A percentile compares a stretch with the other conserved stretches of the same genome.
These are phyloP conservation scores for Ophraella communa DNA, from an alignment of 2,888 invertebrate species.

Conservation along the genomic window DNA sequence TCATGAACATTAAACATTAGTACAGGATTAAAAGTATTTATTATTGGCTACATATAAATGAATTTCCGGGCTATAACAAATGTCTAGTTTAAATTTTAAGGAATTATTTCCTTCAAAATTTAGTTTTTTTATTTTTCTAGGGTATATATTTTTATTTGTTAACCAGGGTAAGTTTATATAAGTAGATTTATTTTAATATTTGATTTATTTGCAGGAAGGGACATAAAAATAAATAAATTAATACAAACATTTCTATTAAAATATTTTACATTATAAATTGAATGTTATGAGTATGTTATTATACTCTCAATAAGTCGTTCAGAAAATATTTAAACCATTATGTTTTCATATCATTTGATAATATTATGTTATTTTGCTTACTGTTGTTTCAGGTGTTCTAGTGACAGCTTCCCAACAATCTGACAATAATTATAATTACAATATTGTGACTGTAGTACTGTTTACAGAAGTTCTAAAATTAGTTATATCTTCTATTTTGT, in stretches of 20 bases:
- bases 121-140: constrained; percentile 79
- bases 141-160: constrained; percentile 88
- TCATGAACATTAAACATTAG: too few species aligned
- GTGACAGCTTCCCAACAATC: constrained; percentile 88
- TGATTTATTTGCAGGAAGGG: too few species aligned
- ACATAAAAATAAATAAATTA: neutral
- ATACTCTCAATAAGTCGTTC: too few species aligned
- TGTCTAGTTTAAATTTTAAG: constrained; percentile 32
- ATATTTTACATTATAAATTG: too few species aligned
- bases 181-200: neutral
- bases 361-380: constrained; percentile 5
- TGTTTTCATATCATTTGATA: too few species aligned
- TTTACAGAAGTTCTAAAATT: constrained; percentile 88
- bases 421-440: constrained; percentile 83
- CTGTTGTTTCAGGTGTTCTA: constrained; percentile 75
- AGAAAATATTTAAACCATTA: too few species aligned
- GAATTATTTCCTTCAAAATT: constrained; percentile 86
- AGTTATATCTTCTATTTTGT: constrained; percentile 73
- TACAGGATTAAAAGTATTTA: too few species aligned
- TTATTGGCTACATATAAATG: neutral
- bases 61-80: neutral
- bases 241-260: too few species aligned
- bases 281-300: too few species aligned
- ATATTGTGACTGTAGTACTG: constrained; percentile 86
- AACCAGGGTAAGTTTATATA: constrained; percentile 84